Base-by-base conservation (phyloP, 2,113 vertebrate genomes). In the Recurvirostra avosetta region DNA sequence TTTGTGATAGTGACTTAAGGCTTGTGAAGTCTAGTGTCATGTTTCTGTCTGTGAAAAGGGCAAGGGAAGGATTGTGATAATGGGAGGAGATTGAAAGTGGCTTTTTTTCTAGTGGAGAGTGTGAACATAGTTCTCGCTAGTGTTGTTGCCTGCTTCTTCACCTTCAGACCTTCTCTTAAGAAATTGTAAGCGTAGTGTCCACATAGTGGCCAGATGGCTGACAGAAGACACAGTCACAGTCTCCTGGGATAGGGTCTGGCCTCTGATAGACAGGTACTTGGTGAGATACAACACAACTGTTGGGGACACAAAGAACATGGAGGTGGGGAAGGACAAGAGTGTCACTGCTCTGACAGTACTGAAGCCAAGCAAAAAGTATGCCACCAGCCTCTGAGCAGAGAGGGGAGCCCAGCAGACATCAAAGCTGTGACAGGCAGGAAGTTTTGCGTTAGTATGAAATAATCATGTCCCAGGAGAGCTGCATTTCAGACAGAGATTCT, bases 241-340 rank as follows among this genome's bases (percentile, higher is more conserved):
- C 41, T 97, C 96, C 49, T 99, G 98, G 98, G 96, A 98, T 41
- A 90, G 25, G 2, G 97, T 98, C 66, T 96, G 96, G 73, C 97
- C 98, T 22, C 91, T 97, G n/a, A 97, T 98, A 16, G 98, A 98
- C 11, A 98, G 97, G 74, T 99, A 98, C 79, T 95, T 98, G 94
- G 86, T 99, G 88, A 98, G 95, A 83, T 99, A 98, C 96, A 97
- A 82, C 21, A 97, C 97, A 19, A 84, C 96, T 12, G 97, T 95
- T 36, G 98, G 98, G 53, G 96, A 97, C 62, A 98, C 92, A 92
- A 95, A 71, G 68, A 97, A 98, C 86, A 65, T 98, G 65, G 90
- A 90, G 8, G 87, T 98, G 11, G 92, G 82, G 62, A 95, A 98
- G 90, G 98, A 97, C 66, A 97, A 92, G 91, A 96, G 59, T 36